A percentile compares a stretch with the other conserved stretches of the same genome.
Evolutionary conservation across 2,888 invertebrate species (phyloP).

Genomic region (Erebia epiphron): DNA sequence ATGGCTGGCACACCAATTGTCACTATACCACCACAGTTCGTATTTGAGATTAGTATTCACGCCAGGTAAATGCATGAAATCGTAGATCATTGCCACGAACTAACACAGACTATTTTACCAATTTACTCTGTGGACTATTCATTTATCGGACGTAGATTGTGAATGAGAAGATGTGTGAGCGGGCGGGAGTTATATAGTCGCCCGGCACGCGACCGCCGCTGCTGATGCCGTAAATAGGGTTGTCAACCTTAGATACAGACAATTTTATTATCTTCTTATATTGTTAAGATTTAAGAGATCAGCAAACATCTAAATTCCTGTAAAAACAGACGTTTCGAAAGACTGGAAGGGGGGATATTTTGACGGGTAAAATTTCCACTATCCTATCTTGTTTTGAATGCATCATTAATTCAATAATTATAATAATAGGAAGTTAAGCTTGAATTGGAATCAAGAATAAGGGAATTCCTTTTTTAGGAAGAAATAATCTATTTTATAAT

Average conservation of each 20-base stretch:
- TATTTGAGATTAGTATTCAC: slow-evolving; percentile 63
- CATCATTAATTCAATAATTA: too few species aligned
- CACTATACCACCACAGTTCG: slow-evolving; percentile 81
- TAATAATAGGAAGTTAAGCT: too few species aligned
- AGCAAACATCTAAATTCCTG: not conserved
- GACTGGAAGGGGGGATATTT: too few species aligned
- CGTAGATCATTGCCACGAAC: slow-evolving; percentile 79
- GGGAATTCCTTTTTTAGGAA: too few species aligned
- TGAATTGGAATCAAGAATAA: too few species aligned
- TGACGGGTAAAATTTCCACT: too few species aligned
- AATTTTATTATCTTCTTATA: not conserved
- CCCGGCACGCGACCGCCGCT: slow-evolving; percentile 55
- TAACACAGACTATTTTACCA: slow-evolving; percentile 55
- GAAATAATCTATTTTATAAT: too few species aligned
- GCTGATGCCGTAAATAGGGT: slow-evolving; percentile 9
- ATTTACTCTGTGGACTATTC: slow-evolving; percentile 45
- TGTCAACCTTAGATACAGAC: not conserved
- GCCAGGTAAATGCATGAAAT: slow-evolving; percentile 70
- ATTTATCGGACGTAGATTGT: slow-evolving; percentile 67
- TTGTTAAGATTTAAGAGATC: not conserved
- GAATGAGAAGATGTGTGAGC: slow-evolving; percentile 60
- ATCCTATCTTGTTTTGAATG: too few species aligned
- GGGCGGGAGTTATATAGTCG: slow-evolving; percentile 61
- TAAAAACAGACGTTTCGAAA: not conserved
- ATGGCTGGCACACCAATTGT: slow-evolving; percentile 78